Conservation (phyloP, 2,113 vertebrate species). For the Aptenodytes forsteri region DNA sequence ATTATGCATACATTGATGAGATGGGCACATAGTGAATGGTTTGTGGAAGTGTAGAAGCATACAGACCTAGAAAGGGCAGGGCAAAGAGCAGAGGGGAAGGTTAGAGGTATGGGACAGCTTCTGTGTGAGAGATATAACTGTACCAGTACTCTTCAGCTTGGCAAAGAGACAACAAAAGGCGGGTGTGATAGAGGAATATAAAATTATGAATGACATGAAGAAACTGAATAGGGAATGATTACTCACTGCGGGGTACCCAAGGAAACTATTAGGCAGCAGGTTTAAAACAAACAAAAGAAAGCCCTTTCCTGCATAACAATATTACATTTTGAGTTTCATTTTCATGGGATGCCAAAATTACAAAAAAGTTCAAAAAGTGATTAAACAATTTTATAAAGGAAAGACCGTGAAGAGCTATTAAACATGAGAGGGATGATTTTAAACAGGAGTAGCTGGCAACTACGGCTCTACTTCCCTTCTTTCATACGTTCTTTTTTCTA, state of each 20-base stretch:
- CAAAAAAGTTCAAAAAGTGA: neutral
- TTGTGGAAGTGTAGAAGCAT: neutral
- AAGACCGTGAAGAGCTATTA: neutral
- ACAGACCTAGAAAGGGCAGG: neutral
- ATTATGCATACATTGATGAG: neutral
- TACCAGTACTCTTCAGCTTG: neutral
- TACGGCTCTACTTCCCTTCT: neutral
- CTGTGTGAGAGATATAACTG: neutral
- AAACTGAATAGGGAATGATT: slow-evolving; percentile 66
- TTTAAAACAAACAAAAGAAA: slow-evolving; percentile 68
- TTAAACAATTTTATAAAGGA: neutral
- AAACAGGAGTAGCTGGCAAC: neutral
- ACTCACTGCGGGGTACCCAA: slow-evolving; percentile 42
- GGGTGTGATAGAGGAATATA: slow-evolving; percentile 15
- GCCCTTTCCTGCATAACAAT: neutral
- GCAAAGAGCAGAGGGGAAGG: neutral
- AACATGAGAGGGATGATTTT: neutral
- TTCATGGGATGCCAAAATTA: neutral
- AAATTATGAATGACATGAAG: slow-evolving; percentile 49
- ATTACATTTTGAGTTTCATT: neutral
- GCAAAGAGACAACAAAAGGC: slow-evolving; percentile 33
- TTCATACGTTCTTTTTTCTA: neutral
- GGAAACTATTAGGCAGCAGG: slow-evolving; percentile 52
- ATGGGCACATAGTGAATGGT: neutral
- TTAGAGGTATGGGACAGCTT: neutral